Evolutionary conservation across 2,888 invertebrate species (phyloP).

Genomic region (Chrysina gloriosa): DNA sequence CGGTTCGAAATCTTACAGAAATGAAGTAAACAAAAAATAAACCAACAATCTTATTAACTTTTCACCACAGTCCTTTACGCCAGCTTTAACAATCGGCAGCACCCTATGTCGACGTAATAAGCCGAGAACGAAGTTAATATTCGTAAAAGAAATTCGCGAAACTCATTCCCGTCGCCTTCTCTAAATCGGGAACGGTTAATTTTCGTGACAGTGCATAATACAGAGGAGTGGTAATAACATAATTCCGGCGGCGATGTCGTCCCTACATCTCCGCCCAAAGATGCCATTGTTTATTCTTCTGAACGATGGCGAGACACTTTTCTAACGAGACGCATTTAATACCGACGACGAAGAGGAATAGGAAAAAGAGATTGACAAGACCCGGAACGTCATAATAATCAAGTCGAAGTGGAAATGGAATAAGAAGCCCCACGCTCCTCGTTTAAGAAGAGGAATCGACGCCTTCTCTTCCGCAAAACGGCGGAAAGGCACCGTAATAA

Average conservation of each 20-base stretch:
- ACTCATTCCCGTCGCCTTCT: conserved; percentile 3
- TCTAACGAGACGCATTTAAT: conserved; percentile 23
- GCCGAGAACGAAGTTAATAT: conserved; percentile 15
- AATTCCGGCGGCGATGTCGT: conserved; percentile 29
- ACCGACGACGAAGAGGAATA: not conserved
- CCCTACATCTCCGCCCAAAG: conserved; percentile 10
- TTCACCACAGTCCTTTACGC: not conserved
- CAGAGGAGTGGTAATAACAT: conserved; percentile 33
- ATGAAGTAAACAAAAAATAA: conserved; percentile 11
- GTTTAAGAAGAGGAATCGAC: conserved; percentile 50
- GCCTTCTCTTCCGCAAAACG: conserved; percentile 49
- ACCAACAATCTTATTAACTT: conserved; percentile 7
- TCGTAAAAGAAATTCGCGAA: conserved; percentile 23
- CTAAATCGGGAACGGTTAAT: not conserved
- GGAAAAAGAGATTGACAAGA: conserved; percentile 39
- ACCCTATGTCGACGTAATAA: not conserved
- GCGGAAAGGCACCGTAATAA: conserved; percentile 49
- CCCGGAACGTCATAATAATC: conserved; percentile 34
- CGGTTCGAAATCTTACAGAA: too few relatives aligned
- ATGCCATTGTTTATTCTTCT: conserved; percentile 22
- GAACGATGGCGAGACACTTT: conserved; percentile 3
- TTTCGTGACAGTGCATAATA: conserved; percentile 42
- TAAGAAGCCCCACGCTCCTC: conserved; percentile 31
- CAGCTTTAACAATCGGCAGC: not conserved
- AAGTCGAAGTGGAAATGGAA: conserved; percentile 25